Base-by-base conservation (phyloP, 2,113 vertebrate species). In the Tautogolabrus adspersus region DNA sequence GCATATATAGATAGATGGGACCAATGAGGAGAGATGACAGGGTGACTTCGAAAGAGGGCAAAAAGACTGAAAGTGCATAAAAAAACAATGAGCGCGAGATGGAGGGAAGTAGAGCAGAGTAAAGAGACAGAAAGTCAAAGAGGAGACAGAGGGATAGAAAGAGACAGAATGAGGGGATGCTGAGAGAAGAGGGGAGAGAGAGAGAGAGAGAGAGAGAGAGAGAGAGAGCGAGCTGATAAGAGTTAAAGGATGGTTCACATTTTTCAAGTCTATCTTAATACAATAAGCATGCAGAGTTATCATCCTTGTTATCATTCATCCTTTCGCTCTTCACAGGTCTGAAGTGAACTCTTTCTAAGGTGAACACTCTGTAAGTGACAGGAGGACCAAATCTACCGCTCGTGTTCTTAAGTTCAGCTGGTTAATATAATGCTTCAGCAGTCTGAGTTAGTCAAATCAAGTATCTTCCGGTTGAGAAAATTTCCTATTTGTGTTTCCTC, bases 1-100 rank as follows among this genome's bases (percentile, higher is more conserved):
- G 84, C 87, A 88, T 84, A 83, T 81, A 83, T 75, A 90, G 91
- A 92, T 83, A 89, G 91, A 92, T 90, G 87, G 78, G 75, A 83
- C 77, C 82, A 74, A 87, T 82, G 80, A 82, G 70, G 83, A 63
- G 61, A 75, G 65, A 87, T 86, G 90, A 91, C 89, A 90, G 83
- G 85, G 87, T 87, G 87, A 90, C 87, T 91, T 87, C 81, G 87
- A 83, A 67, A 83, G 52, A 72, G 75, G 77, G 46, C 65, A 66
- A 61, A 85, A 66, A 74, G 61, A 81, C 37, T 13, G 52, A 75
- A 75, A 75, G 49, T 71, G 60, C 10, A 57, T 55, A 22, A 65
- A 63, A 81, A 86, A 73, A 82, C 62, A 82, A 63, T 55, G 79
- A 69, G 83, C 78, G 75, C 21, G 23, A 63, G 64, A 63, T 46